These are phyloP conservation scores for Huso huso DNA, from an alignment of 2,797 vertebrate species.

Conservation along the genomic window DNA sequence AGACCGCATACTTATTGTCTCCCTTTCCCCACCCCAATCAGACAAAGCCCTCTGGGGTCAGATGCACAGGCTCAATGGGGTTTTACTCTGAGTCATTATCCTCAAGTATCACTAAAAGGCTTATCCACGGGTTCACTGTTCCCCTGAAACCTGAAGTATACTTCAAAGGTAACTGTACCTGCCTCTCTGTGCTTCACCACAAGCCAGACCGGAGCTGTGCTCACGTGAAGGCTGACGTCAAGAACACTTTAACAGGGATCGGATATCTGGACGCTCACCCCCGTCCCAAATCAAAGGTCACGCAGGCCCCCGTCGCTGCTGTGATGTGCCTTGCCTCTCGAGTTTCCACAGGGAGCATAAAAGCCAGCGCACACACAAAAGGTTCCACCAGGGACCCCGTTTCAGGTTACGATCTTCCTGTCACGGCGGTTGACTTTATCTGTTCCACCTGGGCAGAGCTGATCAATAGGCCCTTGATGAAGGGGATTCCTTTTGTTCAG, in stretches of 20 bases:
- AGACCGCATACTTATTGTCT: too few relatives aligned
- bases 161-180: slow-evolving; percentile 12
- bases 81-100: too few relatives aligned
- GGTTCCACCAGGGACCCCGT: slow-evolving; percentile 49
- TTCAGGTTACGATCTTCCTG: slow-evolving; percentile 38
- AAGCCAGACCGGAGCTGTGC: slow-evolving; percentile 1
- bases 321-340: slow-evolving; percentile 8
- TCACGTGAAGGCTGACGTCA: too few relatives aligned
- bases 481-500: slow-evolving; percentile 6
- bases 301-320: background rate
- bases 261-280: too few relatives aligned
- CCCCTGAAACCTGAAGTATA: background rate
- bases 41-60: too few relatives aligned
- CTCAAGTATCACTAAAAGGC: too few relatives aligned
- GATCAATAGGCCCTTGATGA: slow-evolving; percentile 23
- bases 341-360: slow-evolving; percentile 17
- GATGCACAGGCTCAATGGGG: too few relatives aligned
- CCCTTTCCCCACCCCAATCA: too few relatives aligned
- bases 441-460: slow-evolving; percentile 37
- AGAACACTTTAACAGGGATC: background rate
- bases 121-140: too few relatives aligned
- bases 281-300: slow-evolving; percentile 3
- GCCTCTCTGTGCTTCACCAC: background rate
- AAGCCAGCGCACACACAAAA: slow-evolving; percentile 24
- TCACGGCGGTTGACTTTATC: slow-evolving; percentile 36